These are phyloP conservation scores for Nephila pilipes DNA, from an alignment of 1,140 invertebrate species.

Conservation along the genomic window DNA sequence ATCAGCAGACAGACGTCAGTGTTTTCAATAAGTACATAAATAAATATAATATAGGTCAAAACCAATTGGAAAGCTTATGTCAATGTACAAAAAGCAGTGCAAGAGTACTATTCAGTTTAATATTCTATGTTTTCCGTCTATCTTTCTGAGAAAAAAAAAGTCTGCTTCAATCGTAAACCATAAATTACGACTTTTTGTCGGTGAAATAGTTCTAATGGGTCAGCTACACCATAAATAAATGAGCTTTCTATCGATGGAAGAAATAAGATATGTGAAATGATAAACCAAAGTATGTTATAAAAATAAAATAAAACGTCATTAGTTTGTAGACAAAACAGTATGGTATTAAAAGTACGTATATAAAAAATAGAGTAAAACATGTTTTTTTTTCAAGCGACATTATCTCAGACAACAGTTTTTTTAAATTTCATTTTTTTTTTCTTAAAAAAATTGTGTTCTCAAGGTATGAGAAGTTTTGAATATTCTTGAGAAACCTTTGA, in stretches of 20 bases:
- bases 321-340: too few relatives aligned
- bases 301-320: too few relatives aligned
- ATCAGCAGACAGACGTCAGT: neutral
- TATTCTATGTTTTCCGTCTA: too few relatives aligned
- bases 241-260: neutral
- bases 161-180: neutral
- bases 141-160: neutral
- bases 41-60: neutral
- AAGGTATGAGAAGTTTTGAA: too few relatives aligned
- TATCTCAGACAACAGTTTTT: too few relatives aligned
- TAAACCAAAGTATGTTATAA: neutral
- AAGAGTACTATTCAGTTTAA: neutral
- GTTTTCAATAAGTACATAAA: neutral
- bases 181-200: neutral
- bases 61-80: neutral
- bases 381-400: too few relatives aligned
- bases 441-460: too few relatives aligned
- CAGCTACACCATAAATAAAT: neutral
- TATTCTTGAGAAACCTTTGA: too few relatives aligned
- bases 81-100: neutral
- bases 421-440: too few relatives aligned
- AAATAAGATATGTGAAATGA: neutral
- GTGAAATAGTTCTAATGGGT: neutral
- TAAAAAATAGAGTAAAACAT: too few relatives aligned
- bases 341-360: too few relatives aligned